Evolutionary conservation across 1,140 invertebrate genomes (phyloP).

Genomic region (Drosophila malerkotliana): DNA sequence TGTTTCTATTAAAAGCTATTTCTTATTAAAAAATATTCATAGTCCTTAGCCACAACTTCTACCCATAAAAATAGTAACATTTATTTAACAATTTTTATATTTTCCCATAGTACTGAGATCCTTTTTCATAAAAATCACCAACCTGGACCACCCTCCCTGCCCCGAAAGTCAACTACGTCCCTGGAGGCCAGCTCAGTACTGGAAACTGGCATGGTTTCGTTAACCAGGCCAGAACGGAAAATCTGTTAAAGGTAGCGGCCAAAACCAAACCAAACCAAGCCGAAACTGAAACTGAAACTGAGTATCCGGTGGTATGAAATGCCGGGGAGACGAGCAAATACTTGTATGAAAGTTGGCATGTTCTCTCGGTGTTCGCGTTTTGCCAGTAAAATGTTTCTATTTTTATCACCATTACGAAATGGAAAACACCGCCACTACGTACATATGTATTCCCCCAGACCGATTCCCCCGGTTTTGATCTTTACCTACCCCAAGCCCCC

Average conservation of each 20-base stretch:
- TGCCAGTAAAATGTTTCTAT: conserved; percentile 72
- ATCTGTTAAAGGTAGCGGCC: conserved; percentile 73
- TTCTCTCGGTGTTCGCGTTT: conserved; percentile 43
- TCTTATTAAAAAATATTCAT: background rate
- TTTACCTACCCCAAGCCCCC: conserved; percentile 1
- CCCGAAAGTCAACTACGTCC: conserved; percentile 24
- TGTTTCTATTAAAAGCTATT: too few species aligned
- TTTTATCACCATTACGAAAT: conserved; percentile 79
- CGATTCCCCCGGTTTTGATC: conserved; percentile 29
- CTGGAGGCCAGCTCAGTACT: conserved; percentile 35
- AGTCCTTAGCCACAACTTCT: background rate
- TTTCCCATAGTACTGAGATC: conserved; percentile 21
- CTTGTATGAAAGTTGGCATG: conserved; percentile 54
- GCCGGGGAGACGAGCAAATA: conserved; percentile 22
- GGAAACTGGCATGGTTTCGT: conserved; percentile 65
- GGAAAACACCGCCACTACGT: conserved; percentile 38
- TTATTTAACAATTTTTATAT: background rate
- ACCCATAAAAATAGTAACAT: background rate
- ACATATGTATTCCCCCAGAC: background rate
- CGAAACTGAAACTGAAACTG: conserved; percentile 36
- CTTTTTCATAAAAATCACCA: conserved; percentile 5
- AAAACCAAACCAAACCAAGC: conserved; percentile 29
- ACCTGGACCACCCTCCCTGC: background rate
- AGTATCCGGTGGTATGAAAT: conserved; percentile 5
- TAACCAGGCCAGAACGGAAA: conserved; percentile 49